Base-by-base conservation (phyloP, 2,888 invertebrate species). In the Eumacrocentrus americanus region DNA sequence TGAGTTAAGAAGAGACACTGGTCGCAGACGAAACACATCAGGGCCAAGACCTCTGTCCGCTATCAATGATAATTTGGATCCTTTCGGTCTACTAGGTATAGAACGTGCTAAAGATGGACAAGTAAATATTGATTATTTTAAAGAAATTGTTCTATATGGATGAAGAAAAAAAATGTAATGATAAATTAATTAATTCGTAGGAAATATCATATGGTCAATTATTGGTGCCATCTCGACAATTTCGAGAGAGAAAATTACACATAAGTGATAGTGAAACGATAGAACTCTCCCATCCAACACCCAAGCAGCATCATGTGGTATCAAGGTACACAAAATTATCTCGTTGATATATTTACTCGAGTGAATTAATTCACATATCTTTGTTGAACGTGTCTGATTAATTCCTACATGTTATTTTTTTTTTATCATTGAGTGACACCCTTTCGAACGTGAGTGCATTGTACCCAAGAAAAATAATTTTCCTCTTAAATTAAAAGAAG, bases 121-220 rank as follows among this genome's bases (percentile, higher is more conserved):
- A 82, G 88, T 87, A 77, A 12, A 12, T 14, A 5, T 50, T 35
- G 14, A 22, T 38, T 12, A 20, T 18, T 22, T 29, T 42, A 11
- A 34, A 52, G 4, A 25, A 47, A 51, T 22, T 14, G 40, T 22
- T 60, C 60, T 52, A 34, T n/a, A 50, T n/a, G 38, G 54, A 35
- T 34, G 12, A 37, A n/a, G 16, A 44, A 38, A 16, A n/a, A n/a
- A n/a, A n/a, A n/a, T n/a, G n/a, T n/a, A n/a, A 42, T 37, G 12
- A 34, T 46, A 42, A n/a, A 14, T 34, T 3, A 6, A 47, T 47
- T 38, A 58, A 5, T 42, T 22, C 25, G 16, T 73, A 91, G 90
- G 94, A 95, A 81, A 88, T 94, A 71, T 95, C 95, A 14, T 96
- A 95, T 82, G 91, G 92, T 35, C 90, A 91, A 77, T 82, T 95